Evolutionary conservation across 30 jellyfish, hydroid and myxozoan genomes (phyloP).

Genomic region (Haliclystus octoradiatus): DNA sequence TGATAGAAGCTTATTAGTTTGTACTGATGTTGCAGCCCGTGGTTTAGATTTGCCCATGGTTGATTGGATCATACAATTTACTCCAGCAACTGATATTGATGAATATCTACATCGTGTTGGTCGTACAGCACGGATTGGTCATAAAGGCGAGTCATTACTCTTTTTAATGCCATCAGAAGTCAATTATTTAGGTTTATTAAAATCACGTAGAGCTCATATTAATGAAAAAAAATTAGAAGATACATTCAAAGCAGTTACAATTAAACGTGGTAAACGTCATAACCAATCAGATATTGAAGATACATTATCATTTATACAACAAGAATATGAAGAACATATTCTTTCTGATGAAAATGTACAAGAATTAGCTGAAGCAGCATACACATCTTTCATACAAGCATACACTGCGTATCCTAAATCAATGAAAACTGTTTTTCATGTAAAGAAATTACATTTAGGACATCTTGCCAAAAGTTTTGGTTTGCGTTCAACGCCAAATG

Average conservation of each 20-base stretch:
- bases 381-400: constrained; percentile 72
- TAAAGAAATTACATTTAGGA: constrained; percentile 73
- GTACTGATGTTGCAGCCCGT: constrained; percentile 98
- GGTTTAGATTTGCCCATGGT: constrained; percentile 89
- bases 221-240: constrained; percentile 35
- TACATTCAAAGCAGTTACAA: constrained; percentile 13
- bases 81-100: constrained; percentile 62
- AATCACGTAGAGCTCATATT: constrained; percentile 12
- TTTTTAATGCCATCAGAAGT: constrained; percentile 85
- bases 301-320: constrained; percentile 55
- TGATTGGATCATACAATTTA: constrained; percentile 79
- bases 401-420: constrained; percentile 79
- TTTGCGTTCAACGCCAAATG: constrained; percentile 79
- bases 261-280: constrained; percentile 21
- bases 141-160: constrained; percentile 62
- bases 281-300: constrained; percentile 43
- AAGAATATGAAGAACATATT: constrained; percentile 32
- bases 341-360: constrained; percentile 8
- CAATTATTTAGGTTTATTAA: constrained; percentile 34
- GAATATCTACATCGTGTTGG: constrained; percentile 94
- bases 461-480: constrained; percentile 91
- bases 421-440: constrained; percentile 61
- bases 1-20: constrained; percentile 47
- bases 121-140: constrained; percentile 94
- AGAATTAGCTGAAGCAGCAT: constrained; percentile 51